phyloP scores from a whole-genome alignment of 1,140 invertebrate species.

The Ephestia elutella region DNA sequence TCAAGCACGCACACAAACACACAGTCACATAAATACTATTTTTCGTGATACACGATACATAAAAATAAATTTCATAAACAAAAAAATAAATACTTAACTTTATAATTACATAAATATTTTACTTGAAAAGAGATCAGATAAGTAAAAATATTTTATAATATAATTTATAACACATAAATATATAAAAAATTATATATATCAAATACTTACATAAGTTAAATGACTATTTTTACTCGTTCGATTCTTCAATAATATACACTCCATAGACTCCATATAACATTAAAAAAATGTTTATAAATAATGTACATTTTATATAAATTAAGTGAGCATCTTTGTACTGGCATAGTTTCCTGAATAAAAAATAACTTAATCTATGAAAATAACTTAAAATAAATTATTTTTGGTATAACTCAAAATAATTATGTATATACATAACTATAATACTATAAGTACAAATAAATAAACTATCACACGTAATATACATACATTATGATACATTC shows the following conservation, averaged over 20 bases:
- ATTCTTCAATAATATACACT: slow-evolving; percentile 1
- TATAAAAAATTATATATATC: not conserved
- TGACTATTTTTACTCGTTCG: not conserved
- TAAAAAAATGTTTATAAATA: not conserved
- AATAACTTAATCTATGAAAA: not conserved
- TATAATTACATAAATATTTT: not conserved
- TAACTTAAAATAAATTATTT: slow-evolving; percentile 6
- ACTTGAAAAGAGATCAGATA: slow-evolving; percentile 17
- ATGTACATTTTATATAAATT: not conserved
- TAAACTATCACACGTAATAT: slow-evolving; percentile 7
- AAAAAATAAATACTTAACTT: not conserved
- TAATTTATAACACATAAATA: not conserved
- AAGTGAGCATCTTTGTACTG: not conserved
- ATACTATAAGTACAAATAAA: slow-evolving; percentile 17
- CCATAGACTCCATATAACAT: slow-evolving; percentile 4
- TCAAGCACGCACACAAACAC: slow-evolving; percentile 13
- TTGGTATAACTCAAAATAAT: slow-evolving; percentile 12
- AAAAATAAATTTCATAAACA: slow-evolving; percentile 2
- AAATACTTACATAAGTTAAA: not conserved
- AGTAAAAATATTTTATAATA: no score
- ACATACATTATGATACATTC: slow-evolving; percentile 24
- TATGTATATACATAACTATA: slow-evolving; percentile 16
- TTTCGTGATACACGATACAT: slow-evolving; percentile 18
- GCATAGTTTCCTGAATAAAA: not conserved
- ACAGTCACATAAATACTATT: slow-evolving; percentile 7